phyloP scores from a whole-genome alignment of 2,888 invertebrate species.

The Lottia scabra region DNA sequence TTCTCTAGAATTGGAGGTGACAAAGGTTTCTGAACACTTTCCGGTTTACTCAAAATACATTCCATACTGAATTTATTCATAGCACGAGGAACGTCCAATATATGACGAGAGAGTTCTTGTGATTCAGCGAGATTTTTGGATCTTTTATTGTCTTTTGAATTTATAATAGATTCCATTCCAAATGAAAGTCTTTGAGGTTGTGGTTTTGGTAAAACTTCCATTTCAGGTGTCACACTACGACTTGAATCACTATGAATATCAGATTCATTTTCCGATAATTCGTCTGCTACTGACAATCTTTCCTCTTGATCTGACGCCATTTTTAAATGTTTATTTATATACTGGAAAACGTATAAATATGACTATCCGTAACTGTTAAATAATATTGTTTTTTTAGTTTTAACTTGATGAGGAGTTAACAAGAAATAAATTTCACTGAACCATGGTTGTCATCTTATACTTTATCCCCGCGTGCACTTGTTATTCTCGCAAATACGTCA shows the following conservation, averaged over 20 bases:
- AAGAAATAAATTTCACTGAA: background rate
- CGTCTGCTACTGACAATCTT: background rate
- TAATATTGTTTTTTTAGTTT: too few relatives aligned
- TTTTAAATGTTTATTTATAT: background rate
- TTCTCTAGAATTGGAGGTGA: slow-evolving; percentile 10
- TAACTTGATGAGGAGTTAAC: background rate
- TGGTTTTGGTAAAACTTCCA: background rate
- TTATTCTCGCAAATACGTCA: background rate
- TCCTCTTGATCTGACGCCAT: background rate
- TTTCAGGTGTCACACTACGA: background rate
- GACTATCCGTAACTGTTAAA: too few relatives aligned
- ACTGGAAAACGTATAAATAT: too few relatives aligned
- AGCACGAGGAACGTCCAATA: slow-evolving; percentile 1
- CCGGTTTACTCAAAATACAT: slow-evolving; percentile 14
- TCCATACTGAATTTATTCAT: slow-evolving; percentile 19
- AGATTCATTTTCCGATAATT: background rate
- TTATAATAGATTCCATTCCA: slow-evolving; percentile 20
- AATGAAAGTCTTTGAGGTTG: slow-evolving; percentile 7
- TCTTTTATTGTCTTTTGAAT: slow-evolving; percentile 6
- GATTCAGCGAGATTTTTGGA: background rate
- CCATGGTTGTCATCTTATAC: slow-evolving; percentile 1
- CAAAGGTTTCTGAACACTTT: slow-evolving; percentile 9
- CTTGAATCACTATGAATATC: slow-evolving; percentile 1
- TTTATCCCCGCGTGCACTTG: background rate
- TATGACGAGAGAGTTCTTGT: background rate